Evolutionary conservation across 2,888 invertebrate species (phyloP).

Genomic region (Tachina grossa): DNA sequence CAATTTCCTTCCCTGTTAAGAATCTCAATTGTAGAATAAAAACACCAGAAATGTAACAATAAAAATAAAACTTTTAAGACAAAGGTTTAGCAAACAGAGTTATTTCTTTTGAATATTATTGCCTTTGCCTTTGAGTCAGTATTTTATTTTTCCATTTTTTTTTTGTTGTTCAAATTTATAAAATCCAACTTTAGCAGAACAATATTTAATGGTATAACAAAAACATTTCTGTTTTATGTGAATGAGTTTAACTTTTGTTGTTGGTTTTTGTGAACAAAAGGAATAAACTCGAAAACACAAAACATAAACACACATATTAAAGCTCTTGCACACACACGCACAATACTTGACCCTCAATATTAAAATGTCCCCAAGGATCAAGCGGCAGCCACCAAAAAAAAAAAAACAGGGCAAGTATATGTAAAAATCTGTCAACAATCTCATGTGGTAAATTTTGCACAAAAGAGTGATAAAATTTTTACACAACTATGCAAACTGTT

Average conservation of each 20-base stretch:
- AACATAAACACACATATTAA: not conserved
- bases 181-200: not conserved
- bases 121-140: constrained; percentile 16
- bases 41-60: constrained; percentile 1
- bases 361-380: constrained; percentile 64
- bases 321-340: not conserved
- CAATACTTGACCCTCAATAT: constrained; percentile 61
- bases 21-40: constrained; percentile 6
- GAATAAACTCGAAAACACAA: not conserved
- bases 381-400: not conserved
- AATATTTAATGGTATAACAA: constrained; percentile 35
- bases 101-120: constrained; percentile 17
- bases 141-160: constrained; percentile 26
- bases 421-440: constrained; percentile 45
- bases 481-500: constrained; percentile 18
- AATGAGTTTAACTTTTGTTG: constrained; percentile 28
- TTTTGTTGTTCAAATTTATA: not conserved
- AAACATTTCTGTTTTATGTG: constrained; percentile 44
- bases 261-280: constrained; percentile 23
- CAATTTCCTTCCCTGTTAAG: constrained; percentile 43
- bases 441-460: constrained; percentile 10
- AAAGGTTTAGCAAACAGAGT: constrained; percentile 32
- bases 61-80: constrained; percentile 46
- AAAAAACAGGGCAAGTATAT: not conserved
- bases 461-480: constrained; percentile 38